These are phyloP conservation scores for Campaea margaritaria DNA, from an alignment of 2,888 invertebrate species.

Conservation along the genomic window DNA sequence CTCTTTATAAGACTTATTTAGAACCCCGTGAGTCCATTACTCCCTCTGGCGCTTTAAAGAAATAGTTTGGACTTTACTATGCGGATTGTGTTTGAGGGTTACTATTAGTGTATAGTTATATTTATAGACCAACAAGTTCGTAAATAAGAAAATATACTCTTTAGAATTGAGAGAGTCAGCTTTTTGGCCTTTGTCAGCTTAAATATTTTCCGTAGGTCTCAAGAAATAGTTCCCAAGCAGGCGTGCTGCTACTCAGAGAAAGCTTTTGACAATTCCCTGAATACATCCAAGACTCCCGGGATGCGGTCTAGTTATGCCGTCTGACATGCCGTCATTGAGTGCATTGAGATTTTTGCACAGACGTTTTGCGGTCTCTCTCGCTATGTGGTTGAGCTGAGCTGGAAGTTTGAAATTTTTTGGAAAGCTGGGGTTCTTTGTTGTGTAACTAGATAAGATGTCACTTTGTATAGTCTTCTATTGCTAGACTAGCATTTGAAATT, in stretches of 20 bases:
- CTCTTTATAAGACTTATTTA: conserved; percentile 26
- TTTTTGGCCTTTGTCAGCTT: too few species aligned
- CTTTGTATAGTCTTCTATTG: background rate
- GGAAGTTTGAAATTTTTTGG: background rate
- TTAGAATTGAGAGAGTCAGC: too few species aligned
- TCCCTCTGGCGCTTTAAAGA: conserved; percentile 8
- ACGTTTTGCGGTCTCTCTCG: conserved; percentile 5
- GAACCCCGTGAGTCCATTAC: conserved; percentile 17
- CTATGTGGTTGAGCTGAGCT: background rate
- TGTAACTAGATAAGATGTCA: background rate
- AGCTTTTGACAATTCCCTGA: conserved; percentile 21
- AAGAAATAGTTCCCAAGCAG: background rate
- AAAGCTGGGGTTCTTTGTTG: background rate
- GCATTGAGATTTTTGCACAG: conserved; percentile 18
- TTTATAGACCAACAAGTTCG: too few species aligned
- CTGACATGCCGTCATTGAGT: conserved; percentile 6
- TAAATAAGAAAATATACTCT: too few species aligned
- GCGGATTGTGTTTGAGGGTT: conserved; percentile 2
- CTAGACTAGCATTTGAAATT: background rate
- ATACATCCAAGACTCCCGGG: conserved; percentile 14
- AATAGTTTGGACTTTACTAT: conserved; percentile 7
- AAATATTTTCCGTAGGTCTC: background rate
- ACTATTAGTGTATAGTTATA: background rate
- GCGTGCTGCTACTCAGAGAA: background rate
- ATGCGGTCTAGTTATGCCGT: conserved; percentile 18